Evolutionary conservation across 2,888 invertebrate genomes (phyloP), one percentile per base, ranked within the genome.

Genomic region (Himalopsyche japonica): DNA sequence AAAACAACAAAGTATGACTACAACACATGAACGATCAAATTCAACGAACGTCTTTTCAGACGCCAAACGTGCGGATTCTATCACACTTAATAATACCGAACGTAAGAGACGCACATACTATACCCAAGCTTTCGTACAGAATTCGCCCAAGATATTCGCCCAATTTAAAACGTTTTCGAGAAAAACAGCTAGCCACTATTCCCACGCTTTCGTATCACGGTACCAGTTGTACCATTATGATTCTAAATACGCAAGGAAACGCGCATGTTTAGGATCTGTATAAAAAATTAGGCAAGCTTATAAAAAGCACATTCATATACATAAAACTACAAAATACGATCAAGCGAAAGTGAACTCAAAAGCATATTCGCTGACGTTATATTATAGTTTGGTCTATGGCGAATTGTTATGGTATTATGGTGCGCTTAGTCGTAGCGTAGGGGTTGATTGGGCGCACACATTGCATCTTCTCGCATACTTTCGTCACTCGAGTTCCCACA

Each of bases 121-220:
- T 27, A 5, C 27, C 20, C 15, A 15, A 70, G 70, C 70, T 70
- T 70, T 27, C 27, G 15, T 70, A 12, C 70, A 30, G 20, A 32
- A 57, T 57, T 80, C 80, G 27, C 32, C 30, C 57, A 37, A 57
- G n/a, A 32, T 34, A 57, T 57, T 57, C 80, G 80, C n/a, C n/a
- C 57, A 80, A 30, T 64, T 12, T 0, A n/a, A 80, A 30, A 34
- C 24, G 12, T 32, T 79, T 43, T 47, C 18, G 80, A 43, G 81
- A 82, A 80, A 84, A 76, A 82, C 82, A 76, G 80, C 84, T 82
- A 84, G 57, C 84, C 84, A 34, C 20, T 80, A 76, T 84, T 84
- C 84, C 84, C 84, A 84, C 84, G 84, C 81, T 84, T 49, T 84
- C 82, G 84, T 84, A 82, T 82, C 84, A 84, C 84, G 84, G 84